These are phyloP conservation scores for Drosophila arawakana DNA, from an alignment of 1,140 invertebrate genomes.

Conservation along the genomic window DNA sequence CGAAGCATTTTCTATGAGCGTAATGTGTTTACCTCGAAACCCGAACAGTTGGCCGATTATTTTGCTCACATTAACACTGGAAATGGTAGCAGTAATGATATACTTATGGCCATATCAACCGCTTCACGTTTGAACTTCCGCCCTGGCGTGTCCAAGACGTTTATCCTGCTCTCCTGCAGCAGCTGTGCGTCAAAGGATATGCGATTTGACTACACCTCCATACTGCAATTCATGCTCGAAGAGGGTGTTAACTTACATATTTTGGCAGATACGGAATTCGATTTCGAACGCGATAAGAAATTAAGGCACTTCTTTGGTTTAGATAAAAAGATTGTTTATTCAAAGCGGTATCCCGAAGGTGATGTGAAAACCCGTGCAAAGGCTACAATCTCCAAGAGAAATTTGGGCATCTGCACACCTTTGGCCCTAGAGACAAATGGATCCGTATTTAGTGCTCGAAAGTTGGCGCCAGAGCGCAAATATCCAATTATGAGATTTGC, in stretches of 20 bases:
- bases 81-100: constrained; percentile 86
- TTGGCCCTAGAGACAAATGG: constrained; percentile 94
- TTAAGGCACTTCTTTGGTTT: constrained; percentile 91
- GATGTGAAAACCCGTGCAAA: constrained; percentile 89
- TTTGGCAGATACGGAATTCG: constrained; percentile 92
- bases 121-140: constrained; percentile 92
- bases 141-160: constrained; percentile 93
- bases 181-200: constrained; percentile 89
- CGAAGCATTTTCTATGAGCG: constrained; percentile 89
- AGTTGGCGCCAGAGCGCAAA: constrained; percentile 86
- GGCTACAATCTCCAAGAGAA: constrained; percentile 90
- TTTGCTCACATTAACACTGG: constrained; percentile 85
- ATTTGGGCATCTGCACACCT: constrained; percentile 91
- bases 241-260: constrained; percentile 93
- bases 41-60: constrained; percentile 83
- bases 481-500: constrained; percentile 88
- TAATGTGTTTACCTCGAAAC: constrained; percentile 87
- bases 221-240: constrained; percentile 91
- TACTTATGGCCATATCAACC: constrained; percentile 90
- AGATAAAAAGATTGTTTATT: constrained; percentile 90
- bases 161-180: constrained; percentile 93
- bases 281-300: constrained; percentile 88
- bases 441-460: constrained; percentile 88
- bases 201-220: constrained; percentile 91
- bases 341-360: constrained; percentile 90